Conservation (phyloP, 2,797 vertebrate species). For the Hemitrygon akajei region DNA sequence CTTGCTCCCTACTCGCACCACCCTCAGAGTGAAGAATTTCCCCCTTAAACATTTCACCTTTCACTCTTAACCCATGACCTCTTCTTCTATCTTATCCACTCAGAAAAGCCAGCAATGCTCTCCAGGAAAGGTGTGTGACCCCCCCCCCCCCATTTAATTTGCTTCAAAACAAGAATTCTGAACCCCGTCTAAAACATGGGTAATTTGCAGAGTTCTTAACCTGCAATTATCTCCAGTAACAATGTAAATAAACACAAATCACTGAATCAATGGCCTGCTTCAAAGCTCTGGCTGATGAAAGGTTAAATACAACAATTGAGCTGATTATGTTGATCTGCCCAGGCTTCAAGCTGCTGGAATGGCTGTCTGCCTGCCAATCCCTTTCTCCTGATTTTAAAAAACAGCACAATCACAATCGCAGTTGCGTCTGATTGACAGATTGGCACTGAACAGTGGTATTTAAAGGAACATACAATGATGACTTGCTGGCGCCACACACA, state of each 20-base stretch:
- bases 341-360: neutral
- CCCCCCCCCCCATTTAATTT: too few species aligned
- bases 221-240: conserved; percentile 68
- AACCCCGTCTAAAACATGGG: conserved; percentile 60
- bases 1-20: too few species aligned
- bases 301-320: conserved; percentile 48
- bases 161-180: conserved; percentile 47
- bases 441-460: neutral
- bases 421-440: neutral
- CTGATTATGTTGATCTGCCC: neutral
- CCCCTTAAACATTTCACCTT: too few species aligned
- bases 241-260: conserved; percentile 62
- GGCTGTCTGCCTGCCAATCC: neutral
- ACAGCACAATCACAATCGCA: neutral
- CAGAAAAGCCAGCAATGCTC: too few species aligned
- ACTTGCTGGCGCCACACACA: neutral
- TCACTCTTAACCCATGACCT: too few species aligned
- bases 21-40: too few species aligned
- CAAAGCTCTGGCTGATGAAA: conserved; percentile 58
- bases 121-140: too few species aligned
- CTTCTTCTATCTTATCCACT: neutral
- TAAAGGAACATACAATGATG: neutral
- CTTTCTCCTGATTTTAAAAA: too few species aligned
- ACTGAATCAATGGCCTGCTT: conserved; percentile 57
- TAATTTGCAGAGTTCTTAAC: conserved; percentile 59